A percentile compares a stretch with the other conserved stretches of the same genome.
Evolutionary conservation across 2,888 invertebrate species (phyloP).

Genomic region (Apotomis capreana): DNA sequence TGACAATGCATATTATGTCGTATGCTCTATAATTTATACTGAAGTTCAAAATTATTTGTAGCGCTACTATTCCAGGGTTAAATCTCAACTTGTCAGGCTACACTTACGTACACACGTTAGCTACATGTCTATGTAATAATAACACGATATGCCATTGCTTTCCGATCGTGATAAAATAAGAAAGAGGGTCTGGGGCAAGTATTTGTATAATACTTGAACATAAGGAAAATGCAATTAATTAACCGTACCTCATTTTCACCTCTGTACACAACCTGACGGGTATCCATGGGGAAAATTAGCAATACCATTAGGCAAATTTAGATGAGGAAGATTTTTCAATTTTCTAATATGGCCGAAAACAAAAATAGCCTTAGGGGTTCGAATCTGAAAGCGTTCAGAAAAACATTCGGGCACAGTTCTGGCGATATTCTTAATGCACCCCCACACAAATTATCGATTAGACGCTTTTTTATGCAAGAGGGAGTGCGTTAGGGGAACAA

Average conservation of each 20-base stretch:
- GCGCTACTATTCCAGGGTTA: no score
- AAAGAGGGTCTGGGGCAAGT: background rate
- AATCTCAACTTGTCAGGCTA: no score
- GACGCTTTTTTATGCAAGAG: conserved; percentile 84
- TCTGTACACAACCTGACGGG: conserved; percentile 9
- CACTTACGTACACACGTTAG: no score
- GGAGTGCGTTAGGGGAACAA: conserved; percentile 76
- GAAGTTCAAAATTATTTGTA: no score
- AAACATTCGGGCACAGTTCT: conserved; percentile 75
- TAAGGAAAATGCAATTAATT: conserved; percentile 1
- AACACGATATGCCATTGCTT: background rate
- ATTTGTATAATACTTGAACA: background rate
- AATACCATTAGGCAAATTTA: conserved; percentile 36
- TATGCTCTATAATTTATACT: no score
- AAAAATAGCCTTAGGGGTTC: conserved; percentile 76
- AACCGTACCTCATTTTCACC: conserved; percentile 11
- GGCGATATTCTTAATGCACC: conserved; percentile 83
- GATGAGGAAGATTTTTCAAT: conserved; percentile 53
- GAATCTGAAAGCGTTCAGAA: conserved; percentile 80
- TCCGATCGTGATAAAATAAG: background rate
- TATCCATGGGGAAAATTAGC: conserved; percentile 36
- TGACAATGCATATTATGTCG: no score
- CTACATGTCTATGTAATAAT: background rate
- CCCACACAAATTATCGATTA: conserved; percentile 84
- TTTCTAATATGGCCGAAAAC: conserved; percentile 71